phyloP scores from a whole-genome alignment of 1,140 invertebrate genomes.

The Spodoptera litura region DNA sequence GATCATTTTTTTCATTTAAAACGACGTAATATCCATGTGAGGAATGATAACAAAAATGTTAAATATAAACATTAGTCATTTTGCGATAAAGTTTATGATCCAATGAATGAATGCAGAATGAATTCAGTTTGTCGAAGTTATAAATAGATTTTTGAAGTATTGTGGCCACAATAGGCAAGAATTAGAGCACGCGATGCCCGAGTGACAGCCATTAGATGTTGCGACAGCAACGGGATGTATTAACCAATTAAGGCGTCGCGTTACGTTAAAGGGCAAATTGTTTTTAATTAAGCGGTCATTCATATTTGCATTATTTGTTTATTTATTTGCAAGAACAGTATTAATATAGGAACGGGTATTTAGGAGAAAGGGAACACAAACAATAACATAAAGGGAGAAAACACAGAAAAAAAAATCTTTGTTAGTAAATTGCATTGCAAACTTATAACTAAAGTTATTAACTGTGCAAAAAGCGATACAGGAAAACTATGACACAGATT shows the following conservation, averaged over 20 bases:
- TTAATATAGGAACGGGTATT: neutral
- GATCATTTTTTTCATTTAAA: neutral
- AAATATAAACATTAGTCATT: too few relatives aligned
- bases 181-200: constrained; percentile 59
- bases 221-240: constrained; percentile 63
- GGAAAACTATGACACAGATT: constrained; percentile 2
- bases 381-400: constrained; percentile 62
- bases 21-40: neutral
- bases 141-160: constrained; percentile 21
- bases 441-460: constrained; percentile 20
- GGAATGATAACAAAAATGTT: neutral
- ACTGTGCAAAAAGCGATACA: constrained; percentile 31
- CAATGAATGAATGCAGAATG: constrained; percentile 17
- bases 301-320: constrained; percentile 15
- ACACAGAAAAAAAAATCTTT: constrained; percentile 60
- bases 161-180: constrained; percentile 55
- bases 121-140: constrained; percentile 10
- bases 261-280: constrained; percentile 65
- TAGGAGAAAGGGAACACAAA: constrained; percentile 53
- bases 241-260: constrained; percentile 71
- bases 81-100: neutral
- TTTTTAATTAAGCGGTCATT: constrained; percentile 63
- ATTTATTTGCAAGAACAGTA: neutral
- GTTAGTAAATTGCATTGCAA: constrained; percentile 67
- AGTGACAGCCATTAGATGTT: constrained; percentile 55